Evolutionary conservation across 2,113 vertebrate species (phyloP).

Genomic region (Grammomys surdaster): DNA sequence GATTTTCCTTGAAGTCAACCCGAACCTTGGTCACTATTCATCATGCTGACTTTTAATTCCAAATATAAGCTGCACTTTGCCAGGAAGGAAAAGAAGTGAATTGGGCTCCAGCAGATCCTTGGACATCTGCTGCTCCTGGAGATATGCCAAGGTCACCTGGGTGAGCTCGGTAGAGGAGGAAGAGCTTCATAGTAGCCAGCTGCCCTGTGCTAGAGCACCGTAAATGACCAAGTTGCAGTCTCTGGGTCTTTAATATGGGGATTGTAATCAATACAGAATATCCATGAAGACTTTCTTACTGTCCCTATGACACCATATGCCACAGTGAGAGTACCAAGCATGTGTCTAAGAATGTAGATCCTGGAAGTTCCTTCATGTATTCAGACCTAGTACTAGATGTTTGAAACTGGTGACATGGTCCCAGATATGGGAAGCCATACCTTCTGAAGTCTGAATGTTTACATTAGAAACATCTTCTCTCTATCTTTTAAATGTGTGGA

Average conservation of each 20-base stretch:
- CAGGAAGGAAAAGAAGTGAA: conserved; percentile 7
- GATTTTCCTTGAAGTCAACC: conserved; percentile 42
- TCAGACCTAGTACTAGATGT: neutral
- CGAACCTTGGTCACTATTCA: neutral
- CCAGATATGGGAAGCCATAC: neutral
- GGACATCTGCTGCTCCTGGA: neutral
- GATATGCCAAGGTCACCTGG: neutral
- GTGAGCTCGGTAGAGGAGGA: neutral
- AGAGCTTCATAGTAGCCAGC: neutral
- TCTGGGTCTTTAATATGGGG: neutral
- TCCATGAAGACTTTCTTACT: neutral
- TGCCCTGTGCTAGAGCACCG: neutral
- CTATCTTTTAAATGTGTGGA: neutral
- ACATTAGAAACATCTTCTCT: neutral
- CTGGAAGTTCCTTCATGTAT: neutral
- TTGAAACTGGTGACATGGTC: neutral
- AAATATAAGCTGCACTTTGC: neutral
- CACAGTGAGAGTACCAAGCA: neutral
- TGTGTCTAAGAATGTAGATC: neutral
- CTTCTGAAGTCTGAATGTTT: neutral
- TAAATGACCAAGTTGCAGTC: neutral
- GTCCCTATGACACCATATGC: neutral
- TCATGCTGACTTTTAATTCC: conserved; percentile 28
- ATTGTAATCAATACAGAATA: neutral
- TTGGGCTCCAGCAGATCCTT: neutral